Conservation (phyloP, 2,113 vertebrate genomes). For the Leiothrix lutea region DNA sequence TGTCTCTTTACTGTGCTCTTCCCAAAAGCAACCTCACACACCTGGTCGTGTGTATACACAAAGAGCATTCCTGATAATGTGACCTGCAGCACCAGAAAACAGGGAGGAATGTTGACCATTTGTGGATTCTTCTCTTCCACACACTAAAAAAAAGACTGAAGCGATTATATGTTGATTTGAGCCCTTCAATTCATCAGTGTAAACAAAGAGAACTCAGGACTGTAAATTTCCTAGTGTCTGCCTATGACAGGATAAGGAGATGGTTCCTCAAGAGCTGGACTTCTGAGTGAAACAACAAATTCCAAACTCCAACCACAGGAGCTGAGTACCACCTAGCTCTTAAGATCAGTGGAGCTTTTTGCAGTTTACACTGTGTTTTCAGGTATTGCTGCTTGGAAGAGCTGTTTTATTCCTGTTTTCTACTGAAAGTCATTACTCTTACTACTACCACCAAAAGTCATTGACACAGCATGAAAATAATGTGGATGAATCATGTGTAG, state of each 20-base stretch:
- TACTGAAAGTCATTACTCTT: background rate
- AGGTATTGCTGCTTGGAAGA: background rate
- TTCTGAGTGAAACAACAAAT: background rate
- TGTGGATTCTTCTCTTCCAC: background rate
- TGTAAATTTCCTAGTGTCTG: background rate
- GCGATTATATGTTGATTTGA: background rate
- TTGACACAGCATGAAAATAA: background rate
- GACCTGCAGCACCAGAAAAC: background rate
- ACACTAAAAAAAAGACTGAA: background rate
- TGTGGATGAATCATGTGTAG: background rate
- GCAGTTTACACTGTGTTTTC: background rate
- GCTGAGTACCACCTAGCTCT: background rate
- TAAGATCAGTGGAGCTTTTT: background rate
- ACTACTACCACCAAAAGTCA: background rate
- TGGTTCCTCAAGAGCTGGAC: background rate
- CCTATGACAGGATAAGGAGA: background rate
- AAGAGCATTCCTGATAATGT: background rate
- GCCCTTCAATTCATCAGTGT: background rate
- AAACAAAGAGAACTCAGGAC: background rate
- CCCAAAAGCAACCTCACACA: background rate
- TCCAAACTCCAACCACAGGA: background rate
- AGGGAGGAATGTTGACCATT: background rate
- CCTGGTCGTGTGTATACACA: fast-evolving
- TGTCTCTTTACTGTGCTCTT: background rate
- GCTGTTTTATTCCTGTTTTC: background rate